Conservation (phyloP, 2,888 invertebrate species). For the Drosophila prolongata region DNA sequence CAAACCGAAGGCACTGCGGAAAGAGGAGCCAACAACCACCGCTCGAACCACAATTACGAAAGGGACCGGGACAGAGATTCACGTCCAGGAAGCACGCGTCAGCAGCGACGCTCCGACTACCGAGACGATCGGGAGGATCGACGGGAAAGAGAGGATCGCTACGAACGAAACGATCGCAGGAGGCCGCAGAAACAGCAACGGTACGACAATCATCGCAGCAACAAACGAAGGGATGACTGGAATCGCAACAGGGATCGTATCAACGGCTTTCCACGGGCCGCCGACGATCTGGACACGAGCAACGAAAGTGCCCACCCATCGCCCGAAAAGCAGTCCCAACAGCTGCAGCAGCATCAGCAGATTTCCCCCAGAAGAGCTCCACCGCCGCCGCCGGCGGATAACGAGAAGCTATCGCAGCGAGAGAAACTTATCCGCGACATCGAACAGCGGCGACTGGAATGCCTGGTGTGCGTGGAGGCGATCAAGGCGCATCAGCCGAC, state of each 20-base stretch:
- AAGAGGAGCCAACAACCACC: not conserved
- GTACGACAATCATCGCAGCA: constrained; percentile 82
- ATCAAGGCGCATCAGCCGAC: constrained; percentile 92
- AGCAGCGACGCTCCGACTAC: constrained; percentile 50
- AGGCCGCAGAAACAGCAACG: constrained; percentile 81
- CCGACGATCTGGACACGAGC: constrained; percentile 79
- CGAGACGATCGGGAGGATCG: constrained; percentile 55
- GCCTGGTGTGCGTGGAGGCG: constrained; percentile 96
- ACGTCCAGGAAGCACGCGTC: constrained; percentile 29
- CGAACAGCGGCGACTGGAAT: constrained; percentile 92
- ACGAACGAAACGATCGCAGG: constrained; percentile 66
- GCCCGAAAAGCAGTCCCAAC: constrained; percentile 78
- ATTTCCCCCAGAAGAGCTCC: constrained; percentile 50
- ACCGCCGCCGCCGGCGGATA: constrained; percentile 57
- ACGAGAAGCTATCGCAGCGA: constrained; percentile 88
- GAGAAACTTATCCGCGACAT: constrained; percentile 94
- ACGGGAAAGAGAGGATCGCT: constrained; percentile 51
- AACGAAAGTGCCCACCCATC: constrained; percentile 81
- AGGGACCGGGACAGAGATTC: constrained; percentile 36
- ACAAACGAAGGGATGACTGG: constrained; percentile 83
- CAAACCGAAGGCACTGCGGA: not conserved
- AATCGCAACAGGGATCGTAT: constrained; percentile 82
- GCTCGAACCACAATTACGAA: constrained; percentile 24
- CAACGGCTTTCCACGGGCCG: constrained; percentile 77
- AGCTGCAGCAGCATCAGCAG: constrained; percentile 32